These are phyloP conservation scores for Drosophila setosimentum DNA, from an alignment of 2,888 invertebrate species.

Conservation along the genomic window DNA sequence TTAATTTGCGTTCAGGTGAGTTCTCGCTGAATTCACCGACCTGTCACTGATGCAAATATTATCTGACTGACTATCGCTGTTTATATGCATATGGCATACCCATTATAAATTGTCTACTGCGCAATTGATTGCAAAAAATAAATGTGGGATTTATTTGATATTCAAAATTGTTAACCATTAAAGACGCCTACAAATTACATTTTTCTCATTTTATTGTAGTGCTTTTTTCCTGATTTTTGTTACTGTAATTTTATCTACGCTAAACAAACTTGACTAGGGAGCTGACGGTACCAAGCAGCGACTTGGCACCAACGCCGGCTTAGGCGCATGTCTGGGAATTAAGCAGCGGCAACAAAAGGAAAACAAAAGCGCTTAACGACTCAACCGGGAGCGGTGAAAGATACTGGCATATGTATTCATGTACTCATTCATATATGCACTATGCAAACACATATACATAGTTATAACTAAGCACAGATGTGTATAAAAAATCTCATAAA, in stretches of 20 bases:
- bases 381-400: constrained; percentile 42
- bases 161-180: constrained; percentile 17
- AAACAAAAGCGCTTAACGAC: constrained; percentile 48
- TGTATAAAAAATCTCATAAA: constrained; percentile 52
- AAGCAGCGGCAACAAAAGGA: constrained; percentile 51
- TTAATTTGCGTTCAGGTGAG: constrained; percentile 26
- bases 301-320: constrained; percentile 66
- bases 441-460: constrained; percentile 12
- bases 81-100: constrained; percentile 26
- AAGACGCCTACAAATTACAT: constrained; percentile 8
- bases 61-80: constrained; percentile 8
- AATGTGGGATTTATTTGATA: constrained; percentile 26
- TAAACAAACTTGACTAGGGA: constrained; percentile 18
- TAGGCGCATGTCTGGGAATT: constrained; percentile 68
- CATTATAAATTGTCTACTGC: constrained; percentile 32
- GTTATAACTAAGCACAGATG: constrained; percentile 30
- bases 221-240: constrained; percentile 24
- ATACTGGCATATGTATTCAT: constrained; percentile 18
- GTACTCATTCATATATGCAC: constrained; percentile 20
- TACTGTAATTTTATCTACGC: constrained; percentile 7
- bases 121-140: constrained; percentile 30
- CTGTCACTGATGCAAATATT: constrained; percentile 15
- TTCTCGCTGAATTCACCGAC: constrained; percentile 13
- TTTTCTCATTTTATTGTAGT: constrained; percentile 17
- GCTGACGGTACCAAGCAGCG: constrained; percentile 66